Conservation (phyloP, 2,113 vertebrate genomes). For the Ceyx melanurus region DNA sequence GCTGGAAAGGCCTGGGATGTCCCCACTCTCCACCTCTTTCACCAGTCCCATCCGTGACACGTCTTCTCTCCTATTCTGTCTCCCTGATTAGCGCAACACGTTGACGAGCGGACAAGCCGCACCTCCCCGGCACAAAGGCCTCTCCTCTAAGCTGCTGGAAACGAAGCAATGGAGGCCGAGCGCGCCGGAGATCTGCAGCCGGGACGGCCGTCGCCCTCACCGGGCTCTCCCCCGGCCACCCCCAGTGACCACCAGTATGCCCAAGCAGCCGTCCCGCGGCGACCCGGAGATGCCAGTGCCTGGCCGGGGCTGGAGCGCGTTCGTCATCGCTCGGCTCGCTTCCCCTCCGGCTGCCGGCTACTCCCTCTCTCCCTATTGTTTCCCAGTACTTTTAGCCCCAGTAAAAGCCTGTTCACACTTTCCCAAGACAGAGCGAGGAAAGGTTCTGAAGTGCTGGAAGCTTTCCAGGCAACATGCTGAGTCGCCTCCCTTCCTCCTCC, state of each 20-base stretch:
- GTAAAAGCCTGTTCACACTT: not conserved
- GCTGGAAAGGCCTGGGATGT: not conserved
- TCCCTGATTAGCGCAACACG: not conserved
- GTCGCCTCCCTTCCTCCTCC: not conserved
- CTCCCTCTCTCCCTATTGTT: conserved; percentile 27
- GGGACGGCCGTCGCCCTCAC: not conserved
- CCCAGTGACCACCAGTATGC: accelerated
- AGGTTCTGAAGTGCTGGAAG: not conserved
- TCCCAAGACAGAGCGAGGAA: not conserved
- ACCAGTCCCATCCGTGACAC: not conserved
- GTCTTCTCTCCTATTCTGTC: accelerated
- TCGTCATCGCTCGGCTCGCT: not conserved
- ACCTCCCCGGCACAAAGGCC: not conserved
- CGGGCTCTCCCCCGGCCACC: accelerated
- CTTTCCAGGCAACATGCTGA: not conserved
- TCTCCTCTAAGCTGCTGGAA: not conserved
- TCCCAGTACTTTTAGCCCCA: not conserved
- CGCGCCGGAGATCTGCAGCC: not conserved
- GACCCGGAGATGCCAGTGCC: not conserved
- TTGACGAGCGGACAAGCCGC: not conserved
- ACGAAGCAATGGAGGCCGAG: not conserved
- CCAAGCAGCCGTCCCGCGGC: not conserved
- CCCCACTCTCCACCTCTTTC: not conserved
- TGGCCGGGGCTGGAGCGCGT: not conserved
- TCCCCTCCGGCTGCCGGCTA: not conserved